Evolutionary conservation across 1,140 invertebrate species (phyloP), one percentile per base, ranked within the genome.

Genomic region (Aricia agestis): DNA sequence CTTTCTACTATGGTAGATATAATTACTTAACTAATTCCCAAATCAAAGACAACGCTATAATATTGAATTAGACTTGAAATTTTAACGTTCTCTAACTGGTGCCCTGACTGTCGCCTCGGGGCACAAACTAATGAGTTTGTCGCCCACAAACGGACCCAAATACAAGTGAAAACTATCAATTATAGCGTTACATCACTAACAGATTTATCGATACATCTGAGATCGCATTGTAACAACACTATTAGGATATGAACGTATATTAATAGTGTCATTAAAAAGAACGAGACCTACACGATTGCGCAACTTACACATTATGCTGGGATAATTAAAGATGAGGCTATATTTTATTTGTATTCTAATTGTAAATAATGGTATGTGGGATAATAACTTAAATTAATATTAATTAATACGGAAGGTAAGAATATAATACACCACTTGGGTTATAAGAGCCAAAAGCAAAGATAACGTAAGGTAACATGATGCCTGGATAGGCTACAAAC

Each of bases 191-290:
- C 59, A 63, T 63, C 59, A 63, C 59, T 63, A 18, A 63, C 0
- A 19, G 59, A 63, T 63, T 63, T 63, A 63, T 63, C 59, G 59
- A 63, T 25, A 63, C 19, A 63, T 63, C 59, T 25, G 1, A 63
- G 59, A 63, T 63, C 59, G 59, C 59, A 63, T 19, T 63, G 59
- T 63, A 63, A 63, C 59, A 63, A 63, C 59, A 63, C 59, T 63
- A 63, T 63, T 63, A 63, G 25, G 18, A 52, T 63, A 63, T 63
- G 59, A 19, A 63, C 59, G 59, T 63, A 25, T 63, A 63, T 63
- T 63, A 63, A 63, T 63, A 19, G 59, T 63, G 18, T 13, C 59
- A 63, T 63, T 63, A 63, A 63, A 31, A 63, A 25, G 3, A 63
- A 63, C 5, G 19, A 63, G 59, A 25, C 45, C 45, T 52, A 52